Base-by-base conservation (phyloP, 2,888 invertebrate genomes). In the Orthosia gracilis region DNA sequence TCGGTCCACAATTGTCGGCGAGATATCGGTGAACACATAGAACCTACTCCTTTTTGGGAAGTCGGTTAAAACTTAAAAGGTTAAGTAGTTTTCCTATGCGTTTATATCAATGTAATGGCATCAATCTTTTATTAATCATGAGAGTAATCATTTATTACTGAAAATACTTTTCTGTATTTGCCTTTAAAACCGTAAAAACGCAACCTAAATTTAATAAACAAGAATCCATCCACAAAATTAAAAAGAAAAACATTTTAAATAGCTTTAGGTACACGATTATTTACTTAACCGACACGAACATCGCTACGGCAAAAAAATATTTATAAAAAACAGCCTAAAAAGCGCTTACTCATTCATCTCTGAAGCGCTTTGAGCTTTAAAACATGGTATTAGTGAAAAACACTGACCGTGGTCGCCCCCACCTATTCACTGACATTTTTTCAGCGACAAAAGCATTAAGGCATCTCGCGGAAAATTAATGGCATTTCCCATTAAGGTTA, bases 381-480 rank as follows among this genome's bases (percentile, higher is more conserved):
- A 82, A 78, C 73, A 73, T 66, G 80, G 78, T 88, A 89, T 92
- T 91, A 88, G 84, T 85, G 79, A 87, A 88, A 89, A 90, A 88
- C 83, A 85, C 83, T 87, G 89, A 88, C 89, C 71, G 77, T 76
- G 82, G 83, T 74, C 87, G 84, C 87, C 88, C 87, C 87, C 82
- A 89, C 91, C 92, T 92, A 92, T 92, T 92, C 92, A 90, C 82
- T 84, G 86, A 85, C 88, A 85, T 40, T 88, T 93, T 93, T 92
- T 91, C 88, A 89, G 86, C 92, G 92, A 93, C 93, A 92, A 92
- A 92, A 88, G 91, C 92, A 91, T 94, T 93, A 92, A 90, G 91
- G 91, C 91, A 90, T 94, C 94, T 92, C 91, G 88, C 89, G 91
- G 91, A 91, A 93, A 93, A 93, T 94, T 94, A 94, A 94, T 93